These are phyloP conservation scores for Napeogenes inachia DNA, from an alignment of 2,888 invertebrate species.

Conservation along the genomic window DNA sequence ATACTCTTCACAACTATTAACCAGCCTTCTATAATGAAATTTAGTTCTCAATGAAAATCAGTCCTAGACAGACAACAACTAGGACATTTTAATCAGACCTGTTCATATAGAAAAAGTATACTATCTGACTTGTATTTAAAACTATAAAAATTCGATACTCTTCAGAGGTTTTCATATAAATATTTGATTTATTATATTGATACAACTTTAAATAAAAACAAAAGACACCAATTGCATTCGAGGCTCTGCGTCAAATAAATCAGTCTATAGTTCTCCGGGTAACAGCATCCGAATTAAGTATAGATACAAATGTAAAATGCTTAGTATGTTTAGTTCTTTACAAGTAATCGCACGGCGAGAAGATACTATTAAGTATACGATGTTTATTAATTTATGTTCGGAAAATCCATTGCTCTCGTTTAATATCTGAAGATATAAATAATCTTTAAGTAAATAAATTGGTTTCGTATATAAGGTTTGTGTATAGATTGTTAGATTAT, in stretches of 20 bases:
- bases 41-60: too few species aligned
- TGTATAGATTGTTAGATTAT: slow-evolving; percentile 28
- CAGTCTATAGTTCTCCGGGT: neutral
- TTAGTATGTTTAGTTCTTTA: slow-evolving; percentile 24
- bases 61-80: too few species aligned
- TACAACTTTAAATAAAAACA: neutral
- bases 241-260: neutral
- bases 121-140: too few species aligned
- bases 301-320: slow-evolving; percentile 18
- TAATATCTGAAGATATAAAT: slow-evolving; percentile 46
- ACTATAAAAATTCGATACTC: too few species aligned
- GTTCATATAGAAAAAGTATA: too few species aligned
- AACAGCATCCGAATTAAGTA: slow-evolving; percentile 21
- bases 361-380: slow-evolving; percentile 30
- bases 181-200: too few species aligned
- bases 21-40: too few species aligned
- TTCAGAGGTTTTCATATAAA: too few species aligned
- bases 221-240: neutral
- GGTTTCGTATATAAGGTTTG: slow-evolving; percentile 37
- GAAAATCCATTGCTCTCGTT: slow-evolving; percentile 62
- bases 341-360: slow-evolving; percentile 25
- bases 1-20: too few species aligned
- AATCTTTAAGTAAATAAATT: slow-evolving; percentile 55
- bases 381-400: slow-evolving; percentile 58
- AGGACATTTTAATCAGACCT: too few species aligned